A percentile compares a stretch with the other conserved stretches of the same genome.
Conservation (phyloP, 1,140 invertebrate genomes). For the Eufriesea mexicana region DNA sequence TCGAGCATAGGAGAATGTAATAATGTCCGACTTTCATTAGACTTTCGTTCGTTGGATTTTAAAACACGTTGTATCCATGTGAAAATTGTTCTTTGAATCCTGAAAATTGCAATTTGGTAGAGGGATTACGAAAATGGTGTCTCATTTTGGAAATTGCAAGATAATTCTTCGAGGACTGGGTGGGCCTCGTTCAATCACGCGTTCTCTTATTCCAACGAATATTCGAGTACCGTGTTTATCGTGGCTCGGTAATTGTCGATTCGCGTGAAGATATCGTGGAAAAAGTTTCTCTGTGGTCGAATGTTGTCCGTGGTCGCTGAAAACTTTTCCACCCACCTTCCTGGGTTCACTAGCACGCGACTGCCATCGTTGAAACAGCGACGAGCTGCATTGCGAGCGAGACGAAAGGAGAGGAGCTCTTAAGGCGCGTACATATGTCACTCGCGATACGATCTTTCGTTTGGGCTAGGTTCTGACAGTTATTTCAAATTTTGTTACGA, state of each 20-base stretch:
- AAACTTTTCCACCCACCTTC: not conserved
- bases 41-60: too few species aligned
- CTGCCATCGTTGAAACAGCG: not conserved
- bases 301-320: not conserved
- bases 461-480: too few species aligned
- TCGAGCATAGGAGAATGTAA: too few species aligned
- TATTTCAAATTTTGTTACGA: too few species aligned
- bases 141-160: too few species aligned
- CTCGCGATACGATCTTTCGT: too few species aligned
- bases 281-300: not conserved
- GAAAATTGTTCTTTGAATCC: too few species aligned
- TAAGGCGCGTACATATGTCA: not conserved
- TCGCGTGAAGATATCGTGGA: not conserved
- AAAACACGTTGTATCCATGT: too few species aligned
- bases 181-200: not conserved
- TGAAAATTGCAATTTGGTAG: too few species aligned
- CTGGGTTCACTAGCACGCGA: not conserved
- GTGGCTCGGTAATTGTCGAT: not conserved
- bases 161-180: too few species aligned
- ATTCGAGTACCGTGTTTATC: not conserved
- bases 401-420: not conserved
- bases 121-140: too few species aligned
- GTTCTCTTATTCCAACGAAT: not conserved
- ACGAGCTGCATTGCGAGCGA: not conserved
- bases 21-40: too few species aligned